Evolutionary conservation across 2,888 invertebrate species (phyloP).

Genomic region (Cantharis nigra): DNA sequence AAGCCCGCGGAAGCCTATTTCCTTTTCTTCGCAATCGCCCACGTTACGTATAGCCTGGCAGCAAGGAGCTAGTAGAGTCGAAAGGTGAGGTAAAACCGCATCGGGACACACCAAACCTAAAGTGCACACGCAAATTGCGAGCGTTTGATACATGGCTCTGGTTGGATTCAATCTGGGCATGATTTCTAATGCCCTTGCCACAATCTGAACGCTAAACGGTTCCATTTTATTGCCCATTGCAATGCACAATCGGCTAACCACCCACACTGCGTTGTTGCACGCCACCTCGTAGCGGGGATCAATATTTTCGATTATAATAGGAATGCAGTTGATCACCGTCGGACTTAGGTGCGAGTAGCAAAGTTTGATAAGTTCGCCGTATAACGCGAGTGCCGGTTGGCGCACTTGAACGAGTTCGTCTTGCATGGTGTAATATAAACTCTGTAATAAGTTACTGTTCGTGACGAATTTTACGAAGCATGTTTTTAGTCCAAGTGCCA

Average conservation of each 20-base stretch:
- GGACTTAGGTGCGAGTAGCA: conserved; percentile 88
- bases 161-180: conserved; percentile 94
- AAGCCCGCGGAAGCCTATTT: conserved; percentile 97
- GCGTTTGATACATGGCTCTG: conserved; percentile 97
- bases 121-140: conserved; percentile 99
- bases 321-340: conserved; percentile 94
- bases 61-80: conserved; percentile 99
- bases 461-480: conserved; percentile 70
- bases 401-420: conserved; percentile 74
- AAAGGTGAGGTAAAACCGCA: conserved; percentile 97
- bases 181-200: conserved; percentile 87
- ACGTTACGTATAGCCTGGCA: conserved; percentile 95
- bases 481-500: conserved; percentile 71
- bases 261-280: conserved; percentile 99
- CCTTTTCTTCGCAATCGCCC: conserved; percentile 98
- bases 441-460: conserved; percentile 68
- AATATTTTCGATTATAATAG: conserved; percentile 92
- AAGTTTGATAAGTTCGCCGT: conserved; percentile 75
- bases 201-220: conserved; percentile 85
- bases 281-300: conserved; percentile 97
- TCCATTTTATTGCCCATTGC: conserved; percentile 92
- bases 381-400: conserved; percentile 76
- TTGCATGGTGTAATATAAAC: conserved; percentile 73
- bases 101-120: conserved; percentile 99
- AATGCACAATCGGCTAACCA: conserved; percentile 96